phyloP scores from a whole-genome alignment of 2,888 invertebrate species.

The Troides oblongomaculatus region DNA sequence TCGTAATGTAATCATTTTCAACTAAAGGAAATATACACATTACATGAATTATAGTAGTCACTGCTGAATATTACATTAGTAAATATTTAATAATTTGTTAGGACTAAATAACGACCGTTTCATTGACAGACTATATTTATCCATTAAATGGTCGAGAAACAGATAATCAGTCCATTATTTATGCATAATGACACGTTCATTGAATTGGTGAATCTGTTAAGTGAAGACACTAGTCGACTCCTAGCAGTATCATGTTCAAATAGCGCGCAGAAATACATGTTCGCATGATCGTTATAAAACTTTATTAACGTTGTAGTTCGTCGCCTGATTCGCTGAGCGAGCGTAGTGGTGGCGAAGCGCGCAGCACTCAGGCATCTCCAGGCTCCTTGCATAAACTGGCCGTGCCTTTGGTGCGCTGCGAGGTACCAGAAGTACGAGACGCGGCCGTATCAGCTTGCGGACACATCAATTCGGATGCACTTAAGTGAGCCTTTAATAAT shows the following conservation, averaged over 20 bases:
- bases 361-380: conserved; percentile 87
- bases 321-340: conserved; percentile 95
- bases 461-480: conserved; percentile 95
- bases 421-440: conserved; percentile 95
- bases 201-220: too few relatives aligned
- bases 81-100: background rate
- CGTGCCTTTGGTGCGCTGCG: conserved; percentile 94
- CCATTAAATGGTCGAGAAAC: background rate
- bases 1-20: conserved; percentile 15
- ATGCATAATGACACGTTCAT: too few relatives aligned
- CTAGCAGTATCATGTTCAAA: background rate
- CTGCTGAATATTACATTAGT: background rate
- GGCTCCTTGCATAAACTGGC: conserved; percentile 94
- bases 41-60: background rate
- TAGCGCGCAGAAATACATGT: background rate
- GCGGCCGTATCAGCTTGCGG: conserved; percentile 96
- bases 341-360: conserved; percentile 86
- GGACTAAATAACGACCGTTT: background rate
- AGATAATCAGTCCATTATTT: too few relatives aligned
- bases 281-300: background rate
- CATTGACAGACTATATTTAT: background rate
- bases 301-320: conserved; percentile 80
- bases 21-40: conserved; percentile 17
- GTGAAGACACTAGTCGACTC: too few relatives aligned
- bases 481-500: conserved; percentile 85